These are phyloP conservation scores for Philopotamus ludificatus DNA, from an alignment of 1,140 invertebrate species.

Conservation along the genomic window DNA sequence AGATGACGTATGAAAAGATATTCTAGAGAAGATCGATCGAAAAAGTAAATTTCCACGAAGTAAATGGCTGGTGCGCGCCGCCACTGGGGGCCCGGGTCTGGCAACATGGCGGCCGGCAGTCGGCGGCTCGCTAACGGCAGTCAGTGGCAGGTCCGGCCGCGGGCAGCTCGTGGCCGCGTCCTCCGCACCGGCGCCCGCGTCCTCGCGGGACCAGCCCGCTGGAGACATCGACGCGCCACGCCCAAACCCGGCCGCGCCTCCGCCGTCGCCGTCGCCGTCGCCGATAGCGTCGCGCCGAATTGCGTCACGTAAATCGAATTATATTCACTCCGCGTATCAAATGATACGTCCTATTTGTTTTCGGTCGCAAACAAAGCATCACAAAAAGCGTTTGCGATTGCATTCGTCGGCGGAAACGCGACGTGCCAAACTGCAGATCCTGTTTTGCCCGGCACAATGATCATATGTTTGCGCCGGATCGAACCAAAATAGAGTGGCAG, in stretches of 20 bases:
- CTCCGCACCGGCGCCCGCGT: not conserved
- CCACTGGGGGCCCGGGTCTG: not conserved
- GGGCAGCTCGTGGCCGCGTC: not conserved
- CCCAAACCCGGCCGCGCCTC: not conserved
- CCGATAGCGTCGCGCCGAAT: not conserved
- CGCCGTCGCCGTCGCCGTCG: not conserved
- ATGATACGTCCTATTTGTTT: not conserved
- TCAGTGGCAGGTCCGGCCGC: not conserved
- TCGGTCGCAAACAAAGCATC: not conserved
- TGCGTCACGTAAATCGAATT: not conserved
- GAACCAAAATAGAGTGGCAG: not conserved
- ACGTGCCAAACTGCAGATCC: not conserved
- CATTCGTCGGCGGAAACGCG: not conserved
- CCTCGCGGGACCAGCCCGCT: not conserved
- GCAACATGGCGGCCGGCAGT: constrained; percentile 20
- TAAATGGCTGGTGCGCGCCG: not conserved
- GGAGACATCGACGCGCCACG: constrained; percentile 21
- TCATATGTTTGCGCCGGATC: not conserved
- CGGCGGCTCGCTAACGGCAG: constrained; percentile 19
- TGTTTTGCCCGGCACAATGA: not conserved
- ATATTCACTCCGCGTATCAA: too few relatives aligned
- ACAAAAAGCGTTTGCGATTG: too few relatives aligned
- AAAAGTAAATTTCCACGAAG: not conserved
- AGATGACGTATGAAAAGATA: not conserved
- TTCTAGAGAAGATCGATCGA: not conserved